Evolutionary conservation across 2,113 vertebrate species (phyloP).

Genomic region (Antechinus flavipes): DNA sequence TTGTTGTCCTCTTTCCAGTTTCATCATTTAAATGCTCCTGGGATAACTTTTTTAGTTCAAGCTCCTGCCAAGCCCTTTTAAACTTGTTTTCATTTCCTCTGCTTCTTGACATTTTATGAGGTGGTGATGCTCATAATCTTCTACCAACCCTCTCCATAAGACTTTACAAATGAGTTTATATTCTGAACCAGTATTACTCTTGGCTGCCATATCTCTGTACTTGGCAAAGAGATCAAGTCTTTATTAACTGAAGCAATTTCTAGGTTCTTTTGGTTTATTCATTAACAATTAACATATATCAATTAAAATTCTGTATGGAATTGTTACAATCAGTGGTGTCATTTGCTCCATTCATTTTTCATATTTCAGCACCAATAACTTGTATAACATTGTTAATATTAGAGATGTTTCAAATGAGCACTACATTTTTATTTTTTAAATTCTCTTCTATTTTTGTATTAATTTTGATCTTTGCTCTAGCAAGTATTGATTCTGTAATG

Average conservation of each 20-base stretch:
- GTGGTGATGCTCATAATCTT: background rate
- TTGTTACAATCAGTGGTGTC: too few species aligned
- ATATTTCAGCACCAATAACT: too few species aligned
- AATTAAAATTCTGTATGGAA: too few species aligned
- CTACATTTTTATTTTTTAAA: background rate
- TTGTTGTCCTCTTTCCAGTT: background rate
- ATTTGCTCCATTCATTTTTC: too few species aligned
- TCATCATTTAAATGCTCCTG: background rate
- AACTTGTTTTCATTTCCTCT: background rate
- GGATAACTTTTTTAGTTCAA: background rate
- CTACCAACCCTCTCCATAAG: background rate
- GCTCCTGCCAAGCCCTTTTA: background rate
- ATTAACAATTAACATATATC: too few species aligned
- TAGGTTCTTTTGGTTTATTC: too few species aligned
- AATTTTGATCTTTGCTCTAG: background rate
- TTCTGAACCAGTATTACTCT: background rate
- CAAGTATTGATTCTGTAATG: background rate
- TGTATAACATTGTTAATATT: too few species aligned
- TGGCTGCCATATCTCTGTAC: background rate
- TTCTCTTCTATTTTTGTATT: background rate
- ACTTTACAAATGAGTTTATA: background rate
- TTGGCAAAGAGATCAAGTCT: background rate
- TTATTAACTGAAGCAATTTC: background rate
- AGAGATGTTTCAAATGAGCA: background rate
- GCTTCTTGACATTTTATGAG: background rate